Conservation (phyloP, 2,888 invertebrate genomes). For the Margaritifera margaritifera region DNA sequence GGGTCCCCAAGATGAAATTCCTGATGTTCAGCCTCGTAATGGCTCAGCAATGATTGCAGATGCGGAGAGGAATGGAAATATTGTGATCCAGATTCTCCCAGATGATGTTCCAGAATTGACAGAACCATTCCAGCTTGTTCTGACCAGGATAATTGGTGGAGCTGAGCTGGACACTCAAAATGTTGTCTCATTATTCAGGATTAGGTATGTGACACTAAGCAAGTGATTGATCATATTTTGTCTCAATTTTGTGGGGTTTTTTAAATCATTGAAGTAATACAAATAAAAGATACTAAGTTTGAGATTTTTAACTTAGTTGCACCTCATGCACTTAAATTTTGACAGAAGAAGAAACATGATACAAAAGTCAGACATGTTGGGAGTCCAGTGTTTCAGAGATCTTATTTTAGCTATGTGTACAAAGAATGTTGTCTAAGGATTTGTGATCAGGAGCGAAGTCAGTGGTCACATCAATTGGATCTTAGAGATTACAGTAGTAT, state of each 20-base stretch:
- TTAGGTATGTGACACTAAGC: conserved; percentile 49
- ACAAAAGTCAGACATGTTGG: no score
- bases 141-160: conserved; percentile 65
- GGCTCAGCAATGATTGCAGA: conserved; percentile 55
- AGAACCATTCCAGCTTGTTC: conserved; percentile 56
- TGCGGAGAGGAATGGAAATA: conserved; percentile 48
- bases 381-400: no score
- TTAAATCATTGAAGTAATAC: no score
- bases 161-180: conserved; percentile 61
- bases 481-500: no score
- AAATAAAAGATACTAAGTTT: no score
- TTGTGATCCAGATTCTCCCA: conserved; percentile 60
- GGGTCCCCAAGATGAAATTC: conserved; percentile 36
- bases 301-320: no score
- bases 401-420: no score
- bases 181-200: conserved; percentile 57
- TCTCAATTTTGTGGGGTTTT: not conserved
- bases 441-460: no score
- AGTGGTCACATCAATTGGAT: no score
- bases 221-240: not conserved
- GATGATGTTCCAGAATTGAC: conserved; percentile 66
- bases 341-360: no score
- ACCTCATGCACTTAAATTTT: no score
- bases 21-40: conserved; percentile 58
- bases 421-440: no score